phyloP scores from a whole-genome alignment of 2,888 invertebrate genomes.

The Drosophila atripex region DNA sequence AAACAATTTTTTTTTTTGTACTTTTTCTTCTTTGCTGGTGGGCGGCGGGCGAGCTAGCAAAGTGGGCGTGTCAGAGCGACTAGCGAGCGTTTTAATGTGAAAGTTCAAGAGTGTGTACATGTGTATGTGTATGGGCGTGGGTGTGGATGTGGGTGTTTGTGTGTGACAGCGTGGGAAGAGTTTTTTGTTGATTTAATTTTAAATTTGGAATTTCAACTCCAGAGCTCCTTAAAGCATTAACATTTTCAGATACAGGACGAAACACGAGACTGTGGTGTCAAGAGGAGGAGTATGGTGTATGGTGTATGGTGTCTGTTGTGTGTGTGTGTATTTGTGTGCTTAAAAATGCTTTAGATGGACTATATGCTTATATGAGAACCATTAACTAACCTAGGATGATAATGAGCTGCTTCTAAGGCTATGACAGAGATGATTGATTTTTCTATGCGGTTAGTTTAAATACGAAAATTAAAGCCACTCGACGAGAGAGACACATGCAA shows the following conservation, averaged over 20 bases:
- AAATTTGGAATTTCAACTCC: conserved; percentile 14
- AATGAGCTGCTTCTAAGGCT: conserved; percentile 28
- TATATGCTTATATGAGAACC: conserved; percentile 9
- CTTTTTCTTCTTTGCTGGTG: conserved; percentile 24
- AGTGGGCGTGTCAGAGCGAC: conserved; percentile 56
- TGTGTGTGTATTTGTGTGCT: conserved; percentile 5
- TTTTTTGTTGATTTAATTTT: conserved; percentile 5
- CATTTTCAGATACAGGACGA: conserved; percentile 30
- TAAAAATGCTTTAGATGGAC: conserved; percentile 9
- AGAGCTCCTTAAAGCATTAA: background rate
- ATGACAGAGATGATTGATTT: conserved; percentile 20
- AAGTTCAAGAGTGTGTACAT: conserved; percentile 27
- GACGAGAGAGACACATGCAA: conserved; percentile 58
- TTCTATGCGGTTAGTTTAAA: conserved; percentile 12
- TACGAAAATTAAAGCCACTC: conserved; percentile 39
- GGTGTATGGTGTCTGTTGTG: conserved; percentile 16
- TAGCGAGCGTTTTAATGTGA: conserved; percentile 36
- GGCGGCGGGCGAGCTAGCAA: conserved; percentile 48
- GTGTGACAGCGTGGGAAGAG: conserved; percentile 31
- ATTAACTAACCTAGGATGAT: conserved; percentile 32
- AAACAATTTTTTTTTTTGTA: conserved; percentile 36
- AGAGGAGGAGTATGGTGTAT: conserved; percentile 12
- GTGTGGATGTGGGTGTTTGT: conserved; percentile 22
- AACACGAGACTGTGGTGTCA: conserved; percentile 10
- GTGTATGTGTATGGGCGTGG: conserved; percentile 3